Conservation (phyloP, 2,888 invertebrate species). For the Tenthredo mesomela region DNA sequence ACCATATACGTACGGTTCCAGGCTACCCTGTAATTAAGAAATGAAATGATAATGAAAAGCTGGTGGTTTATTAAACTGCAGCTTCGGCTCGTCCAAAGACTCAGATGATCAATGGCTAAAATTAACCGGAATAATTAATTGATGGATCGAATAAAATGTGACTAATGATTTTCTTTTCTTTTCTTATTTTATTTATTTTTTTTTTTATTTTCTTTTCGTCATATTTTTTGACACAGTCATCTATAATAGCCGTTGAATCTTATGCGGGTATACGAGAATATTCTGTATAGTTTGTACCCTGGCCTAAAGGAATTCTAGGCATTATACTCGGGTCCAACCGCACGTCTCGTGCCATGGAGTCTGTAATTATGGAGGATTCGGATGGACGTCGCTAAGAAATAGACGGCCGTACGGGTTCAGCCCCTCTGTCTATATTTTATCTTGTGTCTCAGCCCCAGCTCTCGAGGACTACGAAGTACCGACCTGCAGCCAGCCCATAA, state of each 20-base stretch:
- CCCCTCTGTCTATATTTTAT: conserved; percentile 48
- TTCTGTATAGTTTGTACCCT: background rate
- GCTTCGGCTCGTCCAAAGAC: background rate
- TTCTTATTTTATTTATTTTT: background rate
- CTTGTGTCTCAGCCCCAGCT: conserved; percentile 2
- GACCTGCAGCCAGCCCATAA: conserved; percentile 30
- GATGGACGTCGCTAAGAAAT: conserved; percentile 58
- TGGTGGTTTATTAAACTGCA: background rate
- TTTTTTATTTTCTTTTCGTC: background rate
- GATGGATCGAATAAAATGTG: conserved; percentile 6
- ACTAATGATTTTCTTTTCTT: background rate
- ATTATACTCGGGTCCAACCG: conserved; percentile 29
- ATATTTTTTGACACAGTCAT: background rate
- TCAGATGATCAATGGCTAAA: background rate
- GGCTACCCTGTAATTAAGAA: background rate
- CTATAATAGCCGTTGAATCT: background rate
- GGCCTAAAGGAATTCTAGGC: conserved; percentile 39
- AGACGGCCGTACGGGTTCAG: conserved; percentile 41
- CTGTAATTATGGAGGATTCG: conserved; percentile 67
- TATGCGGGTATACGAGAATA: background rate
- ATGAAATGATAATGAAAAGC: background rate
- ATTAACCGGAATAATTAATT: background rate
- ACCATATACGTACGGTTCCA: background rate
- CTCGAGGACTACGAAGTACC: conserved; percentile 17
- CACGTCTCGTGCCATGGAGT: conserved; percentile 59